phyloP scores from a whole-genome alignment of 2,113 vertebrate species.

The Apaloderma vittatum region DNA sequence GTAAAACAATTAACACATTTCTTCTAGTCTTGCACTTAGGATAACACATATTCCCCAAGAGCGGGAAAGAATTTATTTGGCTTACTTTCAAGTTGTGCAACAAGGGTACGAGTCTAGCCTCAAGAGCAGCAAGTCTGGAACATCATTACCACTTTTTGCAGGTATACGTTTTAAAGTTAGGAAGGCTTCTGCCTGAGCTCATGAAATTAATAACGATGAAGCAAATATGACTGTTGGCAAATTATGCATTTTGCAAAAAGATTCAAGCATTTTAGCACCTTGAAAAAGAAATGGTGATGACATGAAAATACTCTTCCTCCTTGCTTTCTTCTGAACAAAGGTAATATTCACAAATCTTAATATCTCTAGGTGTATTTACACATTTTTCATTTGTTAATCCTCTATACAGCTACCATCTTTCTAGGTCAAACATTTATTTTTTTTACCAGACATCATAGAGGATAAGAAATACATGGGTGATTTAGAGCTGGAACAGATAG shows the following conservation, averaged over 20 bases:
- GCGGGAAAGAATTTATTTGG: slow-evolving; percentile 40
- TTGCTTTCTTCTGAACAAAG: not conserved
- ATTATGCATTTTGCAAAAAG: not conserved
- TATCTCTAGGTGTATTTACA: not conserved
- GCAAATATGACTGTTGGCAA: slow-evolving; percentile 1
- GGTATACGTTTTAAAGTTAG: not conserved
- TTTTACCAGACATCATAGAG: not conserved
- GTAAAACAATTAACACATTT: slow-evolving; percentile 72
- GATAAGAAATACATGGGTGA: not conserved
- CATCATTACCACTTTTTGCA: slow-evolving; percentile 22
- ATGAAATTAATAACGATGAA: slow-evolving; percentile 11
- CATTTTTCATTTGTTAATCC: not conserved
- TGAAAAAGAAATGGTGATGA: not conserved
- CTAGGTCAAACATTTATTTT: not conserved
- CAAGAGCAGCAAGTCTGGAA: not conserved
- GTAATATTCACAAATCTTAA: not conserved
- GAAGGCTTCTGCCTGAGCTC: not conserved
- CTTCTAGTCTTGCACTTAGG: slow-evolving; percentile 32
- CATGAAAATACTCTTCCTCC: not conserved
- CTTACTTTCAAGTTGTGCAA: slow-evolving; percentile 29
- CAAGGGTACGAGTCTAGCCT: not conserved
- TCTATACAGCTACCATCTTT: not conserved
- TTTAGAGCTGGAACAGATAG: not conserved
- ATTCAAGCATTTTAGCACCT: not conserved
- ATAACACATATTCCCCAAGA: slow-evolving; percentile 54